phyloP scores from a whole-genome alignment of 2,888 invertebrate genomes.

The Harpalus rufipes region DNA sequence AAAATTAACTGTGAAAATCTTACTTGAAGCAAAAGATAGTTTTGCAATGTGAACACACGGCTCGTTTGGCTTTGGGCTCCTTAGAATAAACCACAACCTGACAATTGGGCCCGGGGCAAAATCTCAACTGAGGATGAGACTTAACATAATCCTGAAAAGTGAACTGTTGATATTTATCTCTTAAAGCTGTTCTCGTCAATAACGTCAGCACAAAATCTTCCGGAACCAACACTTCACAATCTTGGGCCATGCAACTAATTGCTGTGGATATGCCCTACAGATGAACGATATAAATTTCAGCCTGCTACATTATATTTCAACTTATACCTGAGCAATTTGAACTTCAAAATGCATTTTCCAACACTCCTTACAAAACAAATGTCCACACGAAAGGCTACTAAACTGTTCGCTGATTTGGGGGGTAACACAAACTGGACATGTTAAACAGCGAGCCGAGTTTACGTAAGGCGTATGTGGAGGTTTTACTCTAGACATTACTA shows the following conservation, averaged over 20 bases:
- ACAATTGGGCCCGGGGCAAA: conserved; percentile 98
- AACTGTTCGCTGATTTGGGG: conserved; percentile 85
- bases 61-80: conserved; percentile 90
- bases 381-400: conserved; percentile 91
- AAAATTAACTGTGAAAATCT: conserved; percentile 62
- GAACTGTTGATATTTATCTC: conserved; percentile 96
- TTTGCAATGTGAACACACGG: conserved; percentile 93
- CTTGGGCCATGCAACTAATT: conserved; percentile 98
- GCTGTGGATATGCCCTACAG: conserved; percentile 85
- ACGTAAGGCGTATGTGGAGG: conserved; percentile 76
- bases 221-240: conserved; percentile 95
- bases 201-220: conserved; percentile 96
- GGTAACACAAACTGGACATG: conserved; percentile 89
- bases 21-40: conserved; percentile 90
- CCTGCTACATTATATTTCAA: not conserved
- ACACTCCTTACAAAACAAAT: conserved; percentile 96
- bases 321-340: conserved; percentile 91
- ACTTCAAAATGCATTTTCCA: conserved; percentile 98
- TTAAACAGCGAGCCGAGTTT: conserved; percentile 73
- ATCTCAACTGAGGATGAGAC: conserved; percentile 93
- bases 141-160: conserved; percentile 98
- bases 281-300: not conserved
- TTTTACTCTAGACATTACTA: conserved; percentile 80
- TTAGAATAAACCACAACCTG: conserved; percentile 92
- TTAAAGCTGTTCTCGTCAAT: conserved; percentile 88